These are phyloP conservation scores for Mayetiola destructor DNA, from an alignment of 2,888 invertebrate species.

Conservation along the genomic window DNA sequence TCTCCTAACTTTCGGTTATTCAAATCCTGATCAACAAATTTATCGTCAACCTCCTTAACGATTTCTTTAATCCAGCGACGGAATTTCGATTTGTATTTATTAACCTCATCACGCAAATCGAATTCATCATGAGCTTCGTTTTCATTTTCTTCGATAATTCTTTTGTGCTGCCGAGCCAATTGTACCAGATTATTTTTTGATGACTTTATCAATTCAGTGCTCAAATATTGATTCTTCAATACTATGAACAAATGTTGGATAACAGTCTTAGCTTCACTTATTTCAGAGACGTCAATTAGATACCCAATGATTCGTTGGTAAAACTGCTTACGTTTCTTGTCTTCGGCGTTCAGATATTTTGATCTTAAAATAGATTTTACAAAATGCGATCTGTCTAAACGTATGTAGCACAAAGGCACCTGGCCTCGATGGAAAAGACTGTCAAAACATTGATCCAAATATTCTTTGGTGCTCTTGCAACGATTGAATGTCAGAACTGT, in stretches of 20 bases:
- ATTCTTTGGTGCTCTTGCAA: background rate
- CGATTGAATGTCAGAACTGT: background rate
- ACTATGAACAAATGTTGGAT: background rate
- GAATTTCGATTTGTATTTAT: background rate
- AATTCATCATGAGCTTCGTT: background rate
- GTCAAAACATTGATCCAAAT: background rate
- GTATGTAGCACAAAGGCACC: background rate
- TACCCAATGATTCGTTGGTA: background rate
- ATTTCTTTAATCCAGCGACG: background rate
- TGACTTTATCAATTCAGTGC: background rate
- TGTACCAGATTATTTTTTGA: background rate
- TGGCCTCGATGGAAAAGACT: background rate
- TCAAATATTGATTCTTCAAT: background rate
- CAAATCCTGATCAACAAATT: background rate
- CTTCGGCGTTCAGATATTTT: background rate
- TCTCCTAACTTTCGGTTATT: background rate
- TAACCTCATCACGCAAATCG: background rate
- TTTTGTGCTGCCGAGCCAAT: background rate
- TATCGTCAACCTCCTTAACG: background rate
- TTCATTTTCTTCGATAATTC: background rate
- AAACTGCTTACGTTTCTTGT: background rate
- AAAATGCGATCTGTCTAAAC: background rate
- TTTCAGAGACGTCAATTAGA: background rate
- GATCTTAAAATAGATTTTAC: background rate
- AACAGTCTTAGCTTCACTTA: background rate